Evolutionary conservation across 2,797 vertebrate genomes (phyloP), one percentile per base, ranked within the genome.

Genomic region (Cottoperca gobio): DNA sequence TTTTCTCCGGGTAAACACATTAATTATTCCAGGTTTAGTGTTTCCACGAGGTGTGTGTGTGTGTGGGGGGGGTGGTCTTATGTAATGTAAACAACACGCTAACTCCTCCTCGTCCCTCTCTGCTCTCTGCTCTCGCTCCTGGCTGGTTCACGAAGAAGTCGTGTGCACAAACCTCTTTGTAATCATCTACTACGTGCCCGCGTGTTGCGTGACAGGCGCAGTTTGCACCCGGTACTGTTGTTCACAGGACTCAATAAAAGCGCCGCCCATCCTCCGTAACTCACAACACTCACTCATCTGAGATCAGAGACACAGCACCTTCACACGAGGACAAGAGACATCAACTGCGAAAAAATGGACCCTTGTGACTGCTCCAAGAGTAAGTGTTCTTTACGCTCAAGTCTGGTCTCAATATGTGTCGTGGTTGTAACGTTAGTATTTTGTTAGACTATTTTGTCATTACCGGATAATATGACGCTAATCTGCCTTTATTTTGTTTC

Each of bases 281-380:
- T 9, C 52, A 87, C 24, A 49, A 46, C 63, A 55, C 5, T 21
- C 0, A 33, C 33, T 46, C 65, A 0, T 1, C 28, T 10, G 16
- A 77, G 4, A 14, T 3, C 1, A 8, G 46, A 9, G 5, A 24
- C 2, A 6, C 40, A 2, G 1, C 52, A 1, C 0, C 65, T 8
- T 14, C 21, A 4, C 0, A 4, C 17, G 11, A 59, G 23, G 1
- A 11, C 53, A 2, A 16, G 4, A 4, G 2, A 6, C 6, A 7
- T 8, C 52, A 17, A 0, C 33, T 52, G n/a, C n/a, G 37, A 21
- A 13, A n/a, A 49, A 45, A 97, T 97, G 97, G 97, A 97, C 31
- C 95, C 96, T 3, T 98, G 97, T 77, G 94, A 94, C 0, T 97
- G 97, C 82, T 8, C 91, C 6, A 95, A 95, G 78, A 88, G 95